A percentile compares a stretch with the other conserved stretches of the same genome.
phyloP scores from a whole-genome alignment of 2,888 invertebrate genomes.

The Parasteatoda lunata region DNA sequence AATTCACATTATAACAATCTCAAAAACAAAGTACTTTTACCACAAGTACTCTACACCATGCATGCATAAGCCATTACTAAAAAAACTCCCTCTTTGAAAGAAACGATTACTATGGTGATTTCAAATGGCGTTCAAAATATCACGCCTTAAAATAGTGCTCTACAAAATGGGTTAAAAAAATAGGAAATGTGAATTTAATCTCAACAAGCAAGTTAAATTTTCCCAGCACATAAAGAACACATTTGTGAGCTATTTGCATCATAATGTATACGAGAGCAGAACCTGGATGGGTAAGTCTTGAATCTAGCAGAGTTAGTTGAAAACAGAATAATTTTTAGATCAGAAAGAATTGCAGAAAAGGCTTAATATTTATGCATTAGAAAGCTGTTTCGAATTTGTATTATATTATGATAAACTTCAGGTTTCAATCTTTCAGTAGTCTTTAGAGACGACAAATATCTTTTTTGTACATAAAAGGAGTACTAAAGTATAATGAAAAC shows the following conservation, averaged over 20 bases:
- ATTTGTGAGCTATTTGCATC: constrained; percentile 13
- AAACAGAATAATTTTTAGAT: background rate
- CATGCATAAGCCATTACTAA: background rate
- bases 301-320: background rate
- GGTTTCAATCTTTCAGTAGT: no score
- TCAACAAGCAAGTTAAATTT: constrained; percentile 20
- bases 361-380: no score
- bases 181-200: constrained; percentile 28
- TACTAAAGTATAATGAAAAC: no score
- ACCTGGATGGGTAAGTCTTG: background rate
- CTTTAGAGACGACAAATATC: no score
- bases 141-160: background rate
- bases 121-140: background rate
- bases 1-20: constrained; percentile 1
- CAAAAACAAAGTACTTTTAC: constrained; percentile 1
- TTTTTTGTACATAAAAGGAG: no score
- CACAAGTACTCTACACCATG: background rate
- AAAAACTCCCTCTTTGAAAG: background rate
- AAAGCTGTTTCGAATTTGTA: no score
- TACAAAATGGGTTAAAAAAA: background rate
- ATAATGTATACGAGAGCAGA: background rate
- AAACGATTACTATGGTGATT: background rate
- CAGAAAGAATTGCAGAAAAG: background rate
- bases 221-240: constrained; percentile 8
- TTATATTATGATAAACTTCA: no score